Percentiles rank a stretch among this genome's conserved stretches.
Evolutionary conservation across 2,888 invertebrate species (phyloP).

Genomic region (Lacanobia wlatinum): DNA sequence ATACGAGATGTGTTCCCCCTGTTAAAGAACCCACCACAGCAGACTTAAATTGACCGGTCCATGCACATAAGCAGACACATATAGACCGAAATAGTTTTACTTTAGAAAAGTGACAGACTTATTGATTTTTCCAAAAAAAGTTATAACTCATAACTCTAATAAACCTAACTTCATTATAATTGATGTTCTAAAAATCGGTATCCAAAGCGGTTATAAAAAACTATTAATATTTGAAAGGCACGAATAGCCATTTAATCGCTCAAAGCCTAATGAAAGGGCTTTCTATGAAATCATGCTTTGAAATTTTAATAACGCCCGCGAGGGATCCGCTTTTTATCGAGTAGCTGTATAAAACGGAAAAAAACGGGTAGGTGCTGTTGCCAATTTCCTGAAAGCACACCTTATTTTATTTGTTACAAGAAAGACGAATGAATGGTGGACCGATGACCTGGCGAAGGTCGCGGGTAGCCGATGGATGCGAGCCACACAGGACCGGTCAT

Average conservation of each 20-base stretch:
- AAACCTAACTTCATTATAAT: conserved; percentile 24
- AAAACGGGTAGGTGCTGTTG: neutral
- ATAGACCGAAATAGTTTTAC: too few species aligned
- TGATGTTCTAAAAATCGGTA: conserved; percentile 24
- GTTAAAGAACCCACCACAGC: too few species aligned
- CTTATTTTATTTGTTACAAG: neutral
- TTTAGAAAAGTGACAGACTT: too few species aligned
- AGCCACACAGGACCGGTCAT: too few species aligned
- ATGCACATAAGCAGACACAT: too few species aligned
- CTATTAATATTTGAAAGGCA: conserved; percentile 58
- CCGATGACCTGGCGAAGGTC: too few species aligned
- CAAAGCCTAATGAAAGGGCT: conserved; percentile 67
- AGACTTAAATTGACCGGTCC: too few species aligned
- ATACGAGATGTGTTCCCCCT: too few species aligned
- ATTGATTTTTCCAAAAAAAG: too few species aligned
- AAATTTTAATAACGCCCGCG: conserved; percentile 68
- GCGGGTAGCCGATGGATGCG: too few species aligned
- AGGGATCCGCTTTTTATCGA: conserved; percentile 34
- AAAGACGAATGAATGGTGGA: too few species aligned
- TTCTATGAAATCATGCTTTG: conserved; percentile 71
- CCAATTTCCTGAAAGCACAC: neutral
- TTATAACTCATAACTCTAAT: neutral
- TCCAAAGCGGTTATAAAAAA: conserved; percentile 26
- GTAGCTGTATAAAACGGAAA: conserved; percentile 17
- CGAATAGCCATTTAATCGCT: conserved; percentile 60